phyloP scores from a whole-genome alignment of 1,140 invertebrate species.

The Eufriesea mexicana region DNA sequence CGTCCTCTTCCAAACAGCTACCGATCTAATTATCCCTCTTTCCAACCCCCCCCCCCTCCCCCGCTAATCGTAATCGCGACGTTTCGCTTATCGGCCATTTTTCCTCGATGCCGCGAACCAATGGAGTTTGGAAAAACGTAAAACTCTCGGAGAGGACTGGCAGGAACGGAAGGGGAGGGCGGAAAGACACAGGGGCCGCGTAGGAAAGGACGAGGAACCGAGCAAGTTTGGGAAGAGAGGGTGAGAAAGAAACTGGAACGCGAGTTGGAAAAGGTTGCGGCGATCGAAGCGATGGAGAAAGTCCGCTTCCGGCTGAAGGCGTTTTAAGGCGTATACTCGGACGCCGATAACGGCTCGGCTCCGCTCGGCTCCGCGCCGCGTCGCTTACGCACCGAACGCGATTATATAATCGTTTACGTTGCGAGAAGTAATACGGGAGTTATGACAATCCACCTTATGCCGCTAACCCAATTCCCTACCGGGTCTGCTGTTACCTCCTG shows the following conservation, averaged over 20 bases:
- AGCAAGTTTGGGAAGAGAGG: too few relatives aligned
- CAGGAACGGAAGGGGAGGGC: too few relatives aligned
- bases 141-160: too few relatives aligned
- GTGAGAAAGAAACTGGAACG: not conserved
- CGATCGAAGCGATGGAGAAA: constrained; percentile 33
- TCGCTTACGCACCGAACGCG: constrained; percentile 29
- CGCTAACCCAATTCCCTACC: constrained; percentile 39
- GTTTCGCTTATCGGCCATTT: too few relatives aligned
- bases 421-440: constrained; percentile 24
- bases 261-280: constrained; percentile 8
- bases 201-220: not conserved
- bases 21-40: not conserved
- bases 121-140: too few relatives aligned
- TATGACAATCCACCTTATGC: constrained; percentile 39
- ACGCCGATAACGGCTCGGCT: not conserved
- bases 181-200: too few relatives aligned
- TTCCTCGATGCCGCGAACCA: too few relatives aligned
- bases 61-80: too few relatives aligned
- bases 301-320: constrained; percentile 38
- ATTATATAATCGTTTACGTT: constrained; percentile 42
- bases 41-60: too few relatives aligned
- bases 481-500: not conserved
- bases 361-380: too few relatives aligned
- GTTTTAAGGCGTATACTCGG: constrained; percentile 22
- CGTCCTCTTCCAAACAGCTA: not conserved